phyloP scores from a whole-genome alignment of 2,888 invertebrate genomes.

The Amphipoea oculea region DNA sequence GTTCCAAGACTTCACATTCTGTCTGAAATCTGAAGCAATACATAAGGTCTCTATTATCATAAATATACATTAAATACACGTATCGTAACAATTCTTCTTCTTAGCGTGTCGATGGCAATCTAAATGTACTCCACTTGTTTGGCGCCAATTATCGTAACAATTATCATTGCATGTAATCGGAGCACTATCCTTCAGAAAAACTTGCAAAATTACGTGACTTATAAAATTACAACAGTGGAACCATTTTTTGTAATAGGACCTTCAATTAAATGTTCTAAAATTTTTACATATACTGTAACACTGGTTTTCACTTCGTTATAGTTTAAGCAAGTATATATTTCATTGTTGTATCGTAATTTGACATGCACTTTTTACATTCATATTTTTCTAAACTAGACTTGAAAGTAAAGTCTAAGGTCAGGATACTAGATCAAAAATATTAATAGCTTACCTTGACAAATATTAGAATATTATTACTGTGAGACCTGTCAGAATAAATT shows the following conservation, averaged over 20 bases:
- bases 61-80: constrained; percentile 54
- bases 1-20: constrained; percentile 32
- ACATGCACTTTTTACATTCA: constrained; percentile 59
- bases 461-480: constrained; percentile 56
- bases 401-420: constrained; percentile 70
- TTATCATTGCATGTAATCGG: constrained; percentile 56
- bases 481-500: constrained; percentile 40
- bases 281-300: constrained; percentile 28
- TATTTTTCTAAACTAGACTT: constrained; percentile 67
- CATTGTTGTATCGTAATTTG: constrained; percentile 59
- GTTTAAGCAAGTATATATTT: constrained; percentile 48
- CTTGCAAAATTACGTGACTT: constrained; percentile 50
- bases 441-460: constrained; percentile 62
- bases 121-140: too few species aligned
- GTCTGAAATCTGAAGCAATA: constrained; percentile 55
- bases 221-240: constrained; percentile 50
- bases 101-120: too few species aligned
- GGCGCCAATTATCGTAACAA: constrained; percentile 49
- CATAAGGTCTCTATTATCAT: constrained; percentile 60
- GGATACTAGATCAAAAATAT: constrained; percentile 61
- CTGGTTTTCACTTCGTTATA: constrained; percentile 40
- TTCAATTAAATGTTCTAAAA: constrained; percentile 48
- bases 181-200: constrained; percentile 53
- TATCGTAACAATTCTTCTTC: constrained; percentile 47
- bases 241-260: constrained; percentile 52